Evolutionary conservation across 2,797 vertebrate species (phyloP).

Genomic region (Poeciliopsis presidionis): DNA sequence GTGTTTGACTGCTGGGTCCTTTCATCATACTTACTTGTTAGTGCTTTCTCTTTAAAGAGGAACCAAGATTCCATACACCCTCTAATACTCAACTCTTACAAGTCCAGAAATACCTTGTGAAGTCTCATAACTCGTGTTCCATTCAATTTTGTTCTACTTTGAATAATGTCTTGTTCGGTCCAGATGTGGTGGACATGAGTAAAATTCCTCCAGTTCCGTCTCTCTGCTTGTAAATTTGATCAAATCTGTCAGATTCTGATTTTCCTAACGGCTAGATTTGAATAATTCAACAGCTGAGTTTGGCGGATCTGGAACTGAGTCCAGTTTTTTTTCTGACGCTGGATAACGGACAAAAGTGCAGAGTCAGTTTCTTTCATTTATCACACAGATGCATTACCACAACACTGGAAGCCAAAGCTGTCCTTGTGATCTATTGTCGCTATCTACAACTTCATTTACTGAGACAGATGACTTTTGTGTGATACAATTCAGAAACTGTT

Average conservation of each 20-base stretch:
- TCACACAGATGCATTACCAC: conserved; percentile 53
- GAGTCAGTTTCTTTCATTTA: conserved; percentile 60
- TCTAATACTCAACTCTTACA: conserved; percentile 19
- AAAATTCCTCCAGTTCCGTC: conserved; percentile 45
- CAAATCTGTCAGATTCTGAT: conserved; percentile 38
- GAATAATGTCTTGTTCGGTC: conserved; percentile 28
- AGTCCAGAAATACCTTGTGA: conserved; percentile 10
- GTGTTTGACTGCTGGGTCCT: conserved; percentile 50
- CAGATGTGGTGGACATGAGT: conserved; percentile 32
- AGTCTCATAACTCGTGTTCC: not conserved
- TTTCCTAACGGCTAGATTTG: conserved; percentile 54
- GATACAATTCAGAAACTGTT: conserved; percentile 46
- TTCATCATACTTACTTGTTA: too few relatives aligned
- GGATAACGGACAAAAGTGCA: conserved; percentile 54
- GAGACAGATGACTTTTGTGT: conserved; percentile 52
- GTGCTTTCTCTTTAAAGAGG: too few relatives aligned
- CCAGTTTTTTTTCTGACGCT: conserved; percentile 44
- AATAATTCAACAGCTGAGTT: conserved; percentile 68
- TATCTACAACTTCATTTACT: conserved; percentile 50
- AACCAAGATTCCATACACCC: conserved; percentile 15
- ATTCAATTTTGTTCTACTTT: conserved; percentile 6
- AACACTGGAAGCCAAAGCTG: conserved; percentile 38
- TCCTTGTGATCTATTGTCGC: conserved; percentile 59
- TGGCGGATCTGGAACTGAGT: conserved; percentile 45
- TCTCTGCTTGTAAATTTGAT: conserved; percentile 47